Evolutionary conservation across 1,140 invertebrate species (phyloP), one percentile per base, ranked within the genome.

Genomic region (Achatina immaculata): DNA sequence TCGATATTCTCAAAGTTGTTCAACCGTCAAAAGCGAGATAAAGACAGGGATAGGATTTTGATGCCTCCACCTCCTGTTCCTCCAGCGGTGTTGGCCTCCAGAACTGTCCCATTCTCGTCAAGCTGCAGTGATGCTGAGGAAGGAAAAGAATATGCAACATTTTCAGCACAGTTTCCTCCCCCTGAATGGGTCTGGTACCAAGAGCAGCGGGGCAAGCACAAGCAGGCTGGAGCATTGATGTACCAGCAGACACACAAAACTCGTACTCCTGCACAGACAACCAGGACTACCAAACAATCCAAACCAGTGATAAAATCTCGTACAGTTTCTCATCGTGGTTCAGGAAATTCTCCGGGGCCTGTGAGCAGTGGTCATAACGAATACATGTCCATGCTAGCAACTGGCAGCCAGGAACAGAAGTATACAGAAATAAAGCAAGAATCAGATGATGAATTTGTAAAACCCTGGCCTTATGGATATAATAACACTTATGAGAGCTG

Each of bases 91-190:
- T n/a, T n/a, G n/a, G n/a, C n/a, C n/a, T 55, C 58, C 58, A 11
- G 7, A 7, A 7, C 45, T 19, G 45, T 19, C 45, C 19, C 45
- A 7, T 62, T 28, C 3, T 55, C 75, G 69, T 11, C 2, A 21
- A 6, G 14, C 11, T 28, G 11, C 45, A 65, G 51, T 77, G 75
- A 84, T 73, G 16, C 75, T 36, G 84, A 85, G 31, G 58, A 28
- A 62, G 83, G 84, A 42, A 84, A 86, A 19, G 90, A 91, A 65
- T 93, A 95, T 92, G 94, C 94, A 84, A 96, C 95, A 19, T 96
- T 96, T 90, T 96, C 96, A 88, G 95, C 95, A 31, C 96, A 97
- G 91, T 97, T 97, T 92, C 96, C 96, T 83, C 96, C 96, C 80
- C 94, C 94, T 43, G 96, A 97, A 90, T 97, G 96, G 96, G 72